Percentiles rank a stretch among this genome's conserved stretches.
Evolutionary conservation across 1,140 invertebrate genomes (phyloP).

Genomic region (Drosophila lowei): DNA sequence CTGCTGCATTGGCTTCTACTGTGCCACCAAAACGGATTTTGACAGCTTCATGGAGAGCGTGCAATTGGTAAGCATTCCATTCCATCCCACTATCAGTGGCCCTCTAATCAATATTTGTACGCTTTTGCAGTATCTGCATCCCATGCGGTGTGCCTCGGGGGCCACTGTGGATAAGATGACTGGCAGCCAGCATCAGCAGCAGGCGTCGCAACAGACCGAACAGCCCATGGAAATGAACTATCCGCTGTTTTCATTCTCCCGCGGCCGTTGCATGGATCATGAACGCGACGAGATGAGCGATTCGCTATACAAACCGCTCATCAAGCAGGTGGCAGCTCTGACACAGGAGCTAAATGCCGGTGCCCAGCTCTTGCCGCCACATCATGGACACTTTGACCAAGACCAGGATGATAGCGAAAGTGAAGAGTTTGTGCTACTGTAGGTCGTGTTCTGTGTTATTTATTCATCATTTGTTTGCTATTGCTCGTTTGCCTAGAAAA

Average conservation of each 20-base stretch:
- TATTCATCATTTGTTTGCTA: constrained; percentile 54
- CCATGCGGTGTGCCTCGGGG: constrained; percentile 83
- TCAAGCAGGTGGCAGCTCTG: constrained; percentile 84
- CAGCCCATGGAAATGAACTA: constrained; percentile 86
- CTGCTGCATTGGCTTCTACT: constrained; percentile 96
- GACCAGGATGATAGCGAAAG: constrained; percentile 88
- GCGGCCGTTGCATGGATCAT: constrained; percentile 87
- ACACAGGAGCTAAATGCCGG: constrained; percentile 77
- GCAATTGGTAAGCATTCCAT: constrained; percentile 84
- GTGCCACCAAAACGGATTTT: constrained; percentile 90
- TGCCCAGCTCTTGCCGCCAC: constrained; percentile 47
- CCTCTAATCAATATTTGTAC: not conserved
- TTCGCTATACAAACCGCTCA: constrained; percentile 84
- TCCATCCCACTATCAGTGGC: not conserved
- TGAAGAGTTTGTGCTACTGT: constrained; percentile 89
- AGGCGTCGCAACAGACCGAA: constrained; percentile 27
- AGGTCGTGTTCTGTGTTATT: constrained; percentile 65
- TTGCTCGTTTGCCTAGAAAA: constrained; percentile 62
- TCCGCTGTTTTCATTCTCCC: constrained; percentile 91
- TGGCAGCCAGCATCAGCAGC: constrained; percentile 9
- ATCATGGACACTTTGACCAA: constrained; percentile 82
- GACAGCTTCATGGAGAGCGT: constrained; percentile 89
- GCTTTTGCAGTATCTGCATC: constrained; percentile 85
- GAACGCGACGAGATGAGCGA: constrained; percentile 80
- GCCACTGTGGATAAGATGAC: constrained; percentile 51